A percentile compares a stretch with the other conserved stretches of the same genome.
Evolutionary conservation across 2,113 vertebrate species (phyloP).

Genomic region (Rhinopithecus roxellana): DNA sequence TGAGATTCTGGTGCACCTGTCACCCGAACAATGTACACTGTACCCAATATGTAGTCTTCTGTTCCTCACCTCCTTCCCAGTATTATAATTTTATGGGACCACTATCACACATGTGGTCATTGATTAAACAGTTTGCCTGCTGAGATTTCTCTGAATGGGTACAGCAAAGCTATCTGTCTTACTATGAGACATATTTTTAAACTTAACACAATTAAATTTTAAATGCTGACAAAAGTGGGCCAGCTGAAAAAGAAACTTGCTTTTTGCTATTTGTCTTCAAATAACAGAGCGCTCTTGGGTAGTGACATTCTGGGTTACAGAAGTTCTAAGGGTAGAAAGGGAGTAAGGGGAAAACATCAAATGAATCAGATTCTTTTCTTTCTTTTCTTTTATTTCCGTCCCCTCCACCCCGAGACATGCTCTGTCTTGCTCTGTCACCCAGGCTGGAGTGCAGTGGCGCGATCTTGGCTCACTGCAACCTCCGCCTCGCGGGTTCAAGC

Average conservation of each 20-base stretch:
- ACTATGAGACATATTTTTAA: not conserved
- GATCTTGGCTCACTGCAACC: no score
- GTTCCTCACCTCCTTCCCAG: not conserved
- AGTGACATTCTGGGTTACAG: not conserved
- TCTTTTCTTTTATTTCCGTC: no score
- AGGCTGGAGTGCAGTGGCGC: no score
- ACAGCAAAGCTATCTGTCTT: not conserved
- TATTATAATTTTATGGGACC: not conserved
- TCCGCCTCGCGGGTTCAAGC: no score
- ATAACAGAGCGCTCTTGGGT: not conserved
- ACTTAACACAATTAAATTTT: constrained; percentile 46
- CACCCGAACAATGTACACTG: no score
- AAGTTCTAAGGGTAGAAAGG: not conserved
- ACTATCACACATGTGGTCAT: not conserved
- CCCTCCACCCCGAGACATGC: no score
- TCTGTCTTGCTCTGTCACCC: no score
- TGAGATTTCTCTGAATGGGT: not conserved
- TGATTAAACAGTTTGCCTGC: not conserved
- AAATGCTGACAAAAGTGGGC: constrained; percentile 31
- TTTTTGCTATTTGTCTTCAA: constrained; percentile 22
- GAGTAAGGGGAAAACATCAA: not conserved
- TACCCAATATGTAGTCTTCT: no score
- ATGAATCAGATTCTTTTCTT: not conserved
- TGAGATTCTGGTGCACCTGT: no score
- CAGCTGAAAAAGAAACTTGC: not conserved